These are phyloP conservation scores for Barnardius zonarius DNA, from an alignment of 2,113 vertebrate genomes.

Conservation along the genomic window DNA sequence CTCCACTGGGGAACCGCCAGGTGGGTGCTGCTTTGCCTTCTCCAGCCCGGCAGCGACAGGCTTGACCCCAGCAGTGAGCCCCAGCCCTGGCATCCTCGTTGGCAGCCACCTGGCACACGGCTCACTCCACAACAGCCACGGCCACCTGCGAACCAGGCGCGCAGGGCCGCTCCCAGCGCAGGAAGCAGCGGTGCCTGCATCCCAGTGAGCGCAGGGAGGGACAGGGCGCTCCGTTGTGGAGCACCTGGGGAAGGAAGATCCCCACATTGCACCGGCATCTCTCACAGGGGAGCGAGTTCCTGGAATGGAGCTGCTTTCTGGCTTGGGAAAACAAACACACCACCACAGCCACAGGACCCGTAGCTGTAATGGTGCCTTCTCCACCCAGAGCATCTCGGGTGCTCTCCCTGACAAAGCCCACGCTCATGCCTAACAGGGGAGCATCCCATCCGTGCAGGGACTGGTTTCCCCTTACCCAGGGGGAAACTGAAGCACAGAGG, in stretches of 20 bases:
- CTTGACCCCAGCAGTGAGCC: neutral
- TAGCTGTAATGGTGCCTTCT: neutral
- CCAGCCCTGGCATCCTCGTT: neutral
- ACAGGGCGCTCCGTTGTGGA: rapidly evolving
- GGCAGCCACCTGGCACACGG: rapidly evolving
- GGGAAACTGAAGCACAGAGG: neutral
- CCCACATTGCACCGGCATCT: neutral
- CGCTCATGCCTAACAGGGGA: rapidly evolving
- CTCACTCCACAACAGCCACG: neutral
- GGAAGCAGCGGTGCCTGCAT: neutral
- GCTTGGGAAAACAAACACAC: neutral
- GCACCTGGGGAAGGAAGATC: neutral
- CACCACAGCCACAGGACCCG: neutral
- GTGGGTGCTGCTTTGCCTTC: neutral
- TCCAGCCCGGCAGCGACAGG: rapidly evolving
- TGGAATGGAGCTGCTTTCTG: neutral
- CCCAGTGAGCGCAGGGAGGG: rapidly evolving
- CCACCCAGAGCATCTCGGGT: rapidly evolving
- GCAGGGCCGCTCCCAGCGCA: rapidly evolving
- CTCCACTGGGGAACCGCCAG: rapidly evolving
- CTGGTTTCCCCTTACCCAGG: neutral
- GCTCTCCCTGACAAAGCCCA: neutral
- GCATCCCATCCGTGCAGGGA: rapidly evolving
- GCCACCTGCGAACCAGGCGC: neutral
- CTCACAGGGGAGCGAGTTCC: neutral